Evolutionary conservation across 2,888 invertebrate genomes (phyloP), one percentile per base, ranked within the genome.

Genomic region (Metalampra italica): DNA sequence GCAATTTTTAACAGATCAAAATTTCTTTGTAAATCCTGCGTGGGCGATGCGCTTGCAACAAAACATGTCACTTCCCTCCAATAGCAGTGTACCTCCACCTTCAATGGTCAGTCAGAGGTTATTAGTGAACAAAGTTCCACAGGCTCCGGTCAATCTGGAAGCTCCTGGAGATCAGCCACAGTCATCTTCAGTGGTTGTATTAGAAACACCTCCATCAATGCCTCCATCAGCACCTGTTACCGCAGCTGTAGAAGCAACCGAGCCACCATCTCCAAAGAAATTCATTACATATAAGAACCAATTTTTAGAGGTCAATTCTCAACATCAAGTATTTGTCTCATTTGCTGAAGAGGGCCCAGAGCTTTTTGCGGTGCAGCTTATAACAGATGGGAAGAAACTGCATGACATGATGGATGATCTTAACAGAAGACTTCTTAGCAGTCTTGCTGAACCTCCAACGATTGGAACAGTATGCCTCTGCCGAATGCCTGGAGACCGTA

Each of bases 271-370:
- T 9, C 81, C 83, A 0, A 86, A 83, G 57, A 90, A 85, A 56
- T 84, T 82, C 0, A 73, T 83, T 11, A 90, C 91, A 2, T 92
- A 91, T 56, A 92, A 92, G 62, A 90, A 90, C 50, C 77, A 79
- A 55, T 60, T 82, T 7, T 61, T 90, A 11, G 90, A 90, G 68
- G 67, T 74, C 0, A 79, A 82, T 45, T 90, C 91, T 0, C 90
- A 90, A 54, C 93, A 95, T 62, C 90, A 92, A 60, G 94, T 95
- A 0, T 92, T 91, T 68, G 92, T 96, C 1, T 95, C 95, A 14
- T 94, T 91, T 74, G 93, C 95, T 13, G 94, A 95, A 62, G 95
- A 96, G 66, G 96, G 96, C 0, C 95, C 95, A 5, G 92, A 92
- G 54, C 83, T 93, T 48, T 96, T 96, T 82, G 94, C 94, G 29